Evolutionary conservation across 1,140 invertebrate species (phyloP), one percentile per base, ranked within the genome.

Genomic region (Batillaria attramentaria): DNA sequence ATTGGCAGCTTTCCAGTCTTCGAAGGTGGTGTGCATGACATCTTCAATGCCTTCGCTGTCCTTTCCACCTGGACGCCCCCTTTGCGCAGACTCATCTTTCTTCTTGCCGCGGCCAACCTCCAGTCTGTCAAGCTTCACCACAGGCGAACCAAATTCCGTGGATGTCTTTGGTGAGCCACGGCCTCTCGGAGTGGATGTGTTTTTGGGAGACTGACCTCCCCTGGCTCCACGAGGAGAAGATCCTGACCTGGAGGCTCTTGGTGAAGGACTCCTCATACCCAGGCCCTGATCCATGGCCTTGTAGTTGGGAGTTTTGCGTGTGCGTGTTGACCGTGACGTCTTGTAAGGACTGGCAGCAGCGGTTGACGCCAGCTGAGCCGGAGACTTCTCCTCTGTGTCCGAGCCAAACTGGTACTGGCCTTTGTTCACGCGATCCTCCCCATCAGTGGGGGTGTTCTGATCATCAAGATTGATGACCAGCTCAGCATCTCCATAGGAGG

Each of bases 71-170:
- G 37, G 18, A 66, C 62, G 68, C 2, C 65, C 70, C 37, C 75
- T 68, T 41, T 65, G 57, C 57, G 33, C 18, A 31, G 31, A 54
- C 31, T 74, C 50, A 41, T 72, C 79, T 24, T 69, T 66, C 24
- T 57, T 77, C 35, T 78, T 83, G 13, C 73, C 72, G 10, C 78
- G 68, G 37, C 68, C 57, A 24, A 81, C 75, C 54, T 84, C 83
- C 39, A 88, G 57, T 54, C 84, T 84, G 76, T 88, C 87, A 13
- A 88, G 77, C 69, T 88, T 88, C 18, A 88, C 87, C 54, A 88
- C 81, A 42, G 87, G 87, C 33, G 81, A 81, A 39, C 68, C 69
- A 65, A 81, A 42, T 50, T 85, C 84, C n/a, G 84, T 83, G 33
- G 84, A 83, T 28, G 77, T 69, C 41, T 84, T 84, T 16, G 84